Evolutionary conservation across 2,113 vertebrate species (phyloP).

Genomic region (Channa maculata): DNA sequence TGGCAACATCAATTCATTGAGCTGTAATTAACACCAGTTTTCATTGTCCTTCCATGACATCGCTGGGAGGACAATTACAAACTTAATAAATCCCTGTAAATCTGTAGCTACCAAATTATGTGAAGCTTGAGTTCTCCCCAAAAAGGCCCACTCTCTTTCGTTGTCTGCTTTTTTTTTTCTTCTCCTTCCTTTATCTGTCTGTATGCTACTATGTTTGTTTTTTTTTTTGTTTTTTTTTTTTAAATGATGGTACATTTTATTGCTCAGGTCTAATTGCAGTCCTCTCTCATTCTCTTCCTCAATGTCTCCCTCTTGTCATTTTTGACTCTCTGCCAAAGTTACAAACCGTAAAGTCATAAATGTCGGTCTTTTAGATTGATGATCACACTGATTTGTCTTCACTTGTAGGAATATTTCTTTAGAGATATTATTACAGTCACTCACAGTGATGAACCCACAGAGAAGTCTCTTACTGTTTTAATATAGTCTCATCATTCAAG

Average conservation of each 20-base stretch:
- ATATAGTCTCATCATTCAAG: too few species aligned
- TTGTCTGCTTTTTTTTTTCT: neutral
- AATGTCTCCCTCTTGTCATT: neutral
- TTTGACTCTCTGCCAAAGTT: constrained; percentile 8
- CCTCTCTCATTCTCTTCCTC: neutral
- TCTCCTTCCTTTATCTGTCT: neutral
- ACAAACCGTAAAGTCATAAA: constrained; percentile 5
- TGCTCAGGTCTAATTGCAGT: constrained; percentile 29
- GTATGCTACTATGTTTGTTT: neutral
- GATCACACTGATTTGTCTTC: neutral
- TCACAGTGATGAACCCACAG: too few species aligned
- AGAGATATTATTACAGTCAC: neutral
- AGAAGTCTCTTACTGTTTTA: too few species aligned
- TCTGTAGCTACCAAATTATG: constrained; percentile 38
- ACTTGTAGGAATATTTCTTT: neutral
- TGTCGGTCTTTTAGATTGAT: constrained; percentile 4
- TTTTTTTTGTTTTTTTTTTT: neutral
- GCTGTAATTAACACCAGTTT: constrained; percentile 68
- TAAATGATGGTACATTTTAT: constrained; percentile 4
- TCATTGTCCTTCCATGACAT: constrained; percentile 59
- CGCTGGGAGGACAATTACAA: constrained; percentile 53
- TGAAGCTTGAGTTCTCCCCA: constrained; percentile 16
- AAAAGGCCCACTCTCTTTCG: neutral
- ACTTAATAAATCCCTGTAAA: constrained; percentile 54
- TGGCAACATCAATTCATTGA: constrained; percentile 46